phyloP scores from a whole-genome alignment of 2,797 vertebrate species.

The Microhierax caerulescens region DNA sequence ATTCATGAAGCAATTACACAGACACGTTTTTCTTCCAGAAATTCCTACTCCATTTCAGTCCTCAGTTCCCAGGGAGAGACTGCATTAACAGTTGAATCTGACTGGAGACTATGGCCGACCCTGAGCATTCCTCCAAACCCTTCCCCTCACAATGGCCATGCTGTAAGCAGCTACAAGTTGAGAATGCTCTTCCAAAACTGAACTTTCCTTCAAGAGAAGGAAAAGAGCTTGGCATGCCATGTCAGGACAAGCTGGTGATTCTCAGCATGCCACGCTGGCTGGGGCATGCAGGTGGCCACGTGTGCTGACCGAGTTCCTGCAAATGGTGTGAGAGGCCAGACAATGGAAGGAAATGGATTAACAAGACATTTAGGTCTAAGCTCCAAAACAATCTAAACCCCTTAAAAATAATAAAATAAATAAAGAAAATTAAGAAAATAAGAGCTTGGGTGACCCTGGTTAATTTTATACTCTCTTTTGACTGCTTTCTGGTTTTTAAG shows the following conservation, averaged over 20 bases:
- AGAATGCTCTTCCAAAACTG: background rate
- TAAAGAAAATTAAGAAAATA: background rate
- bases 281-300: background rate
- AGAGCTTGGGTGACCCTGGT: background rate
- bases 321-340: accelerated
- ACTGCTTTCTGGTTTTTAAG: background rate
- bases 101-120: no score
- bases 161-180: background rate
- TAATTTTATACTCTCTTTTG: background rate
- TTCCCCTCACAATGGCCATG: background rate
- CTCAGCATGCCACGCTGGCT: accelerated
- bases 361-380: background rate
- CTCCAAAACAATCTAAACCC: background rate
- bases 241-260: background rate
- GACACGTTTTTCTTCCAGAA: background rate
- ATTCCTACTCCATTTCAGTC: background rate
- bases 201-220: background rate
- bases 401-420: background rate
- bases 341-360: background rate
- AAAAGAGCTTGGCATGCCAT: accelerated
- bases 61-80: background rate
- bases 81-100: accelerated
- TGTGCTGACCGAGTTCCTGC: background rate
- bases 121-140: accelerated
- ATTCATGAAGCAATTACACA: background rate